phyloP scores from a whole-genome alignment of 2,888 invertebrate species.

The Diarsia mendica region DNA sequence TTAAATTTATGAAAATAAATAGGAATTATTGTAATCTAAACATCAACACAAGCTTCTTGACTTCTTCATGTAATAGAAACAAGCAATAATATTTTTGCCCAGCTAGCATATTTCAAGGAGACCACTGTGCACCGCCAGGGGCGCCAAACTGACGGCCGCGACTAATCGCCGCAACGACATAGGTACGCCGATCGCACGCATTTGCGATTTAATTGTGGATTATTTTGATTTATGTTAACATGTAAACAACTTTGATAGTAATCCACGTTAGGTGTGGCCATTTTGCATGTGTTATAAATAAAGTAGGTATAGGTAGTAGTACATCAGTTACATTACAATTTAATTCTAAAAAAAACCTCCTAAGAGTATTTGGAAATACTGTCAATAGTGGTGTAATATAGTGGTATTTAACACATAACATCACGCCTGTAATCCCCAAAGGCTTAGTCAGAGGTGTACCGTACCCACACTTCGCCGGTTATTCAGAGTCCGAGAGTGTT shows the following conservation, averaged over 20 bases:
- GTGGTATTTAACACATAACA: too few species aligned
- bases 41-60: not conserved
- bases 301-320: too few species aligned
- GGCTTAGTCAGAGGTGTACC: too few species aligned
- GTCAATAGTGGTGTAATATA: not conserved
- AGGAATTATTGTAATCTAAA: not conserved
- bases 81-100: not conserved
- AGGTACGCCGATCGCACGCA: constrained; percentile 62
- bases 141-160: constrained; percentile 73
- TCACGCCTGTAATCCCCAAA: too few species aligned
- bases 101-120: constrained; percentile 3
- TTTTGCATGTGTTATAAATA: constrained; percentile 1
- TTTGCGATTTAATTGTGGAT: constrained; percentile 64
- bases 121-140: constrained; percentile 64
- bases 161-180: constrained; percentile 73
- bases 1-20: not conserved
- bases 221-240: constrained; percentile 54
- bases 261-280: not conserved
- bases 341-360: not conserved
- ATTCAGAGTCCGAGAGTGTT: too few species aligned
- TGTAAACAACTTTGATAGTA: constrained; percentile 19
- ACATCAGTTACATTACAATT: not conserved
- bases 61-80: not conserved
- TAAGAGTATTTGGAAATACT: not conserved
- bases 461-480: too few species aligned